Evolutionary conservation across 2,888 invertebrate species (phyloP), one percentile per base, ranked within the genome.

Genomic region (Chaitophorus viminalis): DNA sequence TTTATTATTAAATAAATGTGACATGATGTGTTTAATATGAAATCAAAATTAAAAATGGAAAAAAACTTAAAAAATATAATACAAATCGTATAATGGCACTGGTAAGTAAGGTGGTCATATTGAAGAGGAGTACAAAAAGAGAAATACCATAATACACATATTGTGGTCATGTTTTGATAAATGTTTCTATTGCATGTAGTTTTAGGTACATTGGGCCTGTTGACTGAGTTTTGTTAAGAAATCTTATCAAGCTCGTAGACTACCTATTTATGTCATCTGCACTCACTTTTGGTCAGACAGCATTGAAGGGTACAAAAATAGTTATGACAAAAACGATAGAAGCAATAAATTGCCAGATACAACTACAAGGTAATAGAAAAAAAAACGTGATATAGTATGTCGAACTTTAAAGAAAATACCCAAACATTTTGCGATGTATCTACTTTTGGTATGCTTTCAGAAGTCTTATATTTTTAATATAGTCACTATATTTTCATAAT

Each of bases 151-250:
- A 29, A 46, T 29, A 52, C 29, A 18, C 60, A 46, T 76, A 46
- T 52, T 76, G 46, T 76, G 76, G 46, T 76, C 29, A 29, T 52
- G 39, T 76, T 76, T 76, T 46, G 29, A 76, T 76, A 76, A 46
- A 76, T 52, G 46, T 76, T 76, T 17, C 76, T 52, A 21, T 52
- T 29, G 46, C 29, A 76, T 46, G 46, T 52, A 29, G 46, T 52
- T 29, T 52, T 29, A 6, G 18, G 29, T 76, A 52, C 39, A 75
- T 75, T 17, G 39, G n/a, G n/a, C n/a, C 39, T 39, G 5, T 9
- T 2, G 29, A 76, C n/a, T 76, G 76, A 76, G 4, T 21, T 52
- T 52, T 46, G 76, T 52, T 52, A 76, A 76, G 29, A n/a, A 76
- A 76, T 76, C 39, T 39, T 46, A 76, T 21, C 46, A 29, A 46